phyloP scores from a whole-genome alignment of 2,888 invertebrate genomes.

The Xestia xanthographa region DNA sequence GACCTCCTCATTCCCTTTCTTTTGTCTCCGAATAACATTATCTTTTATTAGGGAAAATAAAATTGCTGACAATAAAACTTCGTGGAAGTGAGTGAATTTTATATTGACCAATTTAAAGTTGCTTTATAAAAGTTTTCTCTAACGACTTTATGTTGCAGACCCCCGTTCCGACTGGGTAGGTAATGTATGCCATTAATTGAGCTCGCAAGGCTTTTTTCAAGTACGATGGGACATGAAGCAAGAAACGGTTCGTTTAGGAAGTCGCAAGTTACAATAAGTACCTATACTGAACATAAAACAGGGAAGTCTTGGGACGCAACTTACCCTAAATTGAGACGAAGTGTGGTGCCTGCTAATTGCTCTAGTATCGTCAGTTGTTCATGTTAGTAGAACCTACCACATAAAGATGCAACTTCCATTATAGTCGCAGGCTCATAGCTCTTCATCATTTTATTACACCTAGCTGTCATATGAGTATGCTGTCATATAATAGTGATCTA shows the following conservation, averaged over 20 bases:
- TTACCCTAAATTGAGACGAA: constrained; percentile 73
- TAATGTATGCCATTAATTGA: constrained; percentile 66
- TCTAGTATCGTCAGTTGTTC: constrained; percentile 79
- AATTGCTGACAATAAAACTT: constrained; percentile 68
- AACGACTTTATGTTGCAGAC: constrained; percentile 68
- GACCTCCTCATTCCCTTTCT: constrained; percentile 50
- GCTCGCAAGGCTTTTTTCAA: constrained; percentile 57
- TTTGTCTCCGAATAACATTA: constrained; percentile 53
- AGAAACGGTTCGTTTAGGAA: constrained; percentile 55
- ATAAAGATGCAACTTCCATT: constrained; percentile 62
- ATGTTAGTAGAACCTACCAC: constrained; percentile 62
- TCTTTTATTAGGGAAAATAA: constrained; percentile 61
- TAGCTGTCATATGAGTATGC: background rate
- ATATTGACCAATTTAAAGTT: constrained; percentile 73
- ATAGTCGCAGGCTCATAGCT: constrained; percentile 63
- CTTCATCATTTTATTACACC: constrained; percentile 31
- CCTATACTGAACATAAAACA: constrained; percentile 63
- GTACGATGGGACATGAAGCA: constrained; percentile 58
- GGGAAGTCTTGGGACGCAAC: constrained; percentile 65
- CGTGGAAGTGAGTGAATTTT: constrained; percentile 69
- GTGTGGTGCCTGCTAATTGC: constrained; percentile 74
- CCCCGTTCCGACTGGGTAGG: constrained; percentile 45
- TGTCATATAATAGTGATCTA: constrained; percentile 67
- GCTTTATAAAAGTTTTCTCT: constrained; percentile 71
- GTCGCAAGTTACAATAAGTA: constrained; percentile 67